Conservation (phyloP, 2,888 invertebrate genomes). For the Spodoptera exigua region DNA sequence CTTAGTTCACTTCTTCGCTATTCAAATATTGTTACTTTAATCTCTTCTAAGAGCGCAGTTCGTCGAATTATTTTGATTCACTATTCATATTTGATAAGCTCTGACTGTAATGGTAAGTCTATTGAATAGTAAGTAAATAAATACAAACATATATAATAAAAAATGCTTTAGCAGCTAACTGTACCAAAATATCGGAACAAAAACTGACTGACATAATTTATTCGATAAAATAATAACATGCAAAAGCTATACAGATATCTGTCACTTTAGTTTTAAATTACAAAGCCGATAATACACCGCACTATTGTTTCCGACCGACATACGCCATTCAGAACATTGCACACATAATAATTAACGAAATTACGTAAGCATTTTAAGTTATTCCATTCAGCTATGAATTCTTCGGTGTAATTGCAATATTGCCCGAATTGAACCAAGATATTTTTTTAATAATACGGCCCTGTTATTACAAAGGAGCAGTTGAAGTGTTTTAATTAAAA, state of each 20-base stretch:
- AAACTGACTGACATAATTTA: slow-evolving; percentile 23
- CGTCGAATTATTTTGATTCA: too few relatives aligned
- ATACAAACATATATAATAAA: too few relatives aligned
- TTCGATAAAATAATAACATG: slow-evolving; percentile 20
- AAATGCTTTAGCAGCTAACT: too few relatives aligned
- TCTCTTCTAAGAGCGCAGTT: too few relatives aligned
- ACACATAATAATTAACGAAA: slow-evolving; percentile 54
- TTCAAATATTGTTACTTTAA: too few relatives aligned
- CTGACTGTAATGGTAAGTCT: too few relatives aligned
- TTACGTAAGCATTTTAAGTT: slow-evolving; percentile 52
- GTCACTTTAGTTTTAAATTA: slow-evolving; percentile 39
- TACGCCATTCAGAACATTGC: slow-evolving; percentile 42
- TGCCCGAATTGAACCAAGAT: slow-evolving; percentile 44
- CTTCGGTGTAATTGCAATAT: slow-evolving; percentile 48
- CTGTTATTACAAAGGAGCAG: slow-evolving; percentile 40
- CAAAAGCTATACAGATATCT: slow-evolving; percentile 25
- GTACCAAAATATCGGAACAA: not conserved
- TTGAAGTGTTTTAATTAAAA: slow-evolving; percentile 45
- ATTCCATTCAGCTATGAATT: slow-evolving; percentile 46
- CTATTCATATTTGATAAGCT: too few relatives aligned
- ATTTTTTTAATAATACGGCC: slow-evolving; percentile 48
- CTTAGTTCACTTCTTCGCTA: too few relatives aligned
- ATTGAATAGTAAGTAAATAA: too few relatives aligned
- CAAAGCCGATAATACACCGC: slow-evolving; percentile 35
- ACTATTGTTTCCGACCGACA: slow-evolving; percentile 39